Evolutionary conservation across 2,797 vertebrate species (phyloP).

Genomic region (Gouania willdenowi): DNA sequence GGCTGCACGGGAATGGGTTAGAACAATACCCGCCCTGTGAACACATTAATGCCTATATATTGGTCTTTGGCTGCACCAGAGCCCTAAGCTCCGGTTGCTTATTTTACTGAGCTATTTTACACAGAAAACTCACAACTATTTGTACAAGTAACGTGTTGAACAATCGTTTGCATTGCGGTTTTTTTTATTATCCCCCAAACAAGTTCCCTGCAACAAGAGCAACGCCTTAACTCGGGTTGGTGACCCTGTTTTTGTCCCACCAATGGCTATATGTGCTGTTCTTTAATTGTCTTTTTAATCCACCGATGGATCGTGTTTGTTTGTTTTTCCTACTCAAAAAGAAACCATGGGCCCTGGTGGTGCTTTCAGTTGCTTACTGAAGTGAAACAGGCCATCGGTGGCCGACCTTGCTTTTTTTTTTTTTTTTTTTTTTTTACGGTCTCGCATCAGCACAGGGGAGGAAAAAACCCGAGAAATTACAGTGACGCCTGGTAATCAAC

Average conservation of each 20-base stretch:
- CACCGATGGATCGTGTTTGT: background rate
- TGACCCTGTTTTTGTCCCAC: too few species aligned
- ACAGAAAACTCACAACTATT: too few species aligned
- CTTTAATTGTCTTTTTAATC: background rate
- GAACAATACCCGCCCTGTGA: slow-evolving; percentile 49
- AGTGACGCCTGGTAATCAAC: slow-evolving; percentile 34
- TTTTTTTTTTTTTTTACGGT: slow-evolving; percentile 1
- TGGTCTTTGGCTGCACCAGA: background rate
- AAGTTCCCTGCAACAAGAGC: slow-evolving; percentile 34
- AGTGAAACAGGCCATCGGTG: slow-evolving; percentile 50
- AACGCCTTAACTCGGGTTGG: slow-evolving; percentile 16
- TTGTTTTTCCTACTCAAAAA: background rate
- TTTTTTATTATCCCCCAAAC: slow-evolving; percentile 34
- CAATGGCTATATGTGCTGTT: background rate
- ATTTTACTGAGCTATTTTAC: too few species aligned
- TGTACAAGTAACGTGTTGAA: background rate
- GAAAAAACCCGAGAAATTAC: background rate
- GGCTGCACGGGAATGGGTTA: slow-evolving; percentile 56
- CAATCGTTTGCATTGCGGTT: slow-evolving; percentile 7
- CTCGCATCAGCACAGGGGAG: slow-evolving; percentile 4
- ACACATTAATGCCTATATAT: slow-evolving; percentile 34
- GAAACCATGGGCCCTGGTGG: slow-evolving; percentile 2
- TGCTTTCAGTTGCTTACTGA: slow-evolving; percentile 19
- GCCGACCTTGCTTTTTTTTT: slow-evolving; percentile 62
- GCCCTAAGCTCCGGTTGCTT: background rate